A percentile compares a stretch with the other conserved stretches of the same genome.
phyloP scores from a whole-genome alignment of 2,797 vertebrate genomes.

The Sciaenops ocellatus region DNA sequence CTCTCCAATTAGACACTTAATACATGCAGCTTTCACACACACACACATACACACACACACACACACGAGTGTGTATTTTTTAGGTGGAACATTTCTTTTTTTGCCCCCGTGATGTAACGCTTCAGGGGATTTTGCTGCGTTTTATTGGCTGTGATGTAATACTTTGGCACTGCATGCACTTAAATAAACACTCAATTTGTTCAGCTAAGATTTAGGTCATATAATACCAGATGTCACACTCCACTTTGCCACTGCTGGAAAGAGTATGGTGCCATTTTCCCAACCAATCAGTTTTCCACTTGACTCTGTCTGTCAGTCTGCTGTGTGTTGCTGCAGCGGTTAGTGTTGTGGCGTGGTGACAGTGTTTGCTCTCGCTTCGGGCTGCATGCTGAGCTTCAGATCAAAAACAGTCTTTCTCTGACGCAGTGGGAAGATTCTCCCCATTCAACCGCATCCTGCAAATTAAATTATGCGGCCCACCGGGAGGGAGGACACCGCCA shows the following conservation, averaged over 20 bases:
- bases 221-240: constrained; percentile 25
- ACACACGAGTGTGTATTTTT: not conserved
- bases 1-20: constrained; percentile 36
- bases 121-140: constrained; percentile 25
- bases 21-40: constrained; percentile 15
- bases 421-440: constrained; percentile 39
- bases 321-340: constrained; percentile 15
- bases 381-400: constrained; percentile 20
- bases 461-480: constrained; percentile 46
- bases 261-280: constrained; percentile 14
- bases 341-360: constrained; percentile 18
- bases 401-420: constrained; percentile 36
- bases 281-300: constrained; percentile 22
- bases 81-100: constrained; percentile 16
- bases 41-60: constrained; percentile 4
- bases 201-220: constrained; percentile 33
- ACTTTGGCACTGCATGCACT: constrained; percentile 19
- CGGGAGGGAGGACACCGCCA: constrained; percentile 14
- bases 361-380: not conserved
- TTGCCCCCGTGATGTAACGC: not conserved
- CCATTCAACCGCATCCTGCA: constrained; percentile 29
- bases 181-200: constrained; percentile 55
- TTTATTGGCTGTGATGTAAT: constrained; percentile 56
- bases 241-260: constrained; percentile 30
- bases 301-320: constrained; percentile 5